Evolutionary conservation across 2,797 vertebrate genomes (phyloP), one percentile per base, ranked within the genome.

Genomic region (Vespertilio murinus): DNA sequence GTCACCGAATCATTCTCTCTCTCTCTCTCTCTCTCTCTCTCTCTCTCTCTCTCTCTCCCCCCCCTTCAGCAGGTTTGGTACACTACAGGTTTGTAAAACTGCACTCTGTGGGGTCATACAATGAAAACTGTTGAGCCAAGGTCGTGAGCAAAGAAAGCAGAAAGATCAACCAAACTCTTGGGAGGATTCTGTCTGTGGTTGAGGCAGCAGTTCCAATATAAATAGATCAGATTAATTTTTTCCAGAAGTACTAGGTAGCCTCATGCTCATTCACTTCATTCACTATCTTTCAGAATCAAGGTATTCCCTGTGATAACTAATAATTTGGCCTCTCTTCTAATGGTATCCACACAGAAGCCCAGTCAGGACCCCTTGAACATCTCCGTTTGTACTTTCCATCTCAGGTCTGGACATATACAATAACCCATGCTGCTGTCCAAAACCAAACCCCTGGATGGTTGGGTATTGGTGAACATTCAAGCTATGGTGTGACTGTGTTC

Each of bases 251-350:
- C 56, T 11, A 45, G 67, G 35, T 42, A 12, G 25, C 17, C n/a
- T 65, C 30, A 23, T 8, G 42, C 8, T 85, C 54, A 71, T 65
- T 52, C 47, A 28, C 49, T 61, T 85, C 54, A 71, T 65, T 52
- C 47, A 28, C 49, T 61, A 33, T 61, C 64, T 81, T 89, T 71
- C 13, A 45, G 30, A 61, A 87, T 78, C 86, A 71, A 94, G 64
- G 79, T 91, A 35, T 64, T 94, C 14, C 20, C 71, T 40, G 89
- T 81, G 49, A 81, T 88, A 88, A 90, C 40, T 80, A 69, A 64
- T 35, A 47, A 56, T 59, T 22, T 28, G 40, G 42, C 5, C 18
- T 71, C 28, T 54, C 28, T 83, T 69, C 54, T 8, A 25, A 38
- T 1, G 3, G 8, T 42, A 25, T 17, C n/a, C n/a, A 75, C n/a